These are phyloP conservation scores for Araneus ventricosus DNA, from an alignment of 1,140 invertebrate genomes.

Conservation along the genomic window DNA sequence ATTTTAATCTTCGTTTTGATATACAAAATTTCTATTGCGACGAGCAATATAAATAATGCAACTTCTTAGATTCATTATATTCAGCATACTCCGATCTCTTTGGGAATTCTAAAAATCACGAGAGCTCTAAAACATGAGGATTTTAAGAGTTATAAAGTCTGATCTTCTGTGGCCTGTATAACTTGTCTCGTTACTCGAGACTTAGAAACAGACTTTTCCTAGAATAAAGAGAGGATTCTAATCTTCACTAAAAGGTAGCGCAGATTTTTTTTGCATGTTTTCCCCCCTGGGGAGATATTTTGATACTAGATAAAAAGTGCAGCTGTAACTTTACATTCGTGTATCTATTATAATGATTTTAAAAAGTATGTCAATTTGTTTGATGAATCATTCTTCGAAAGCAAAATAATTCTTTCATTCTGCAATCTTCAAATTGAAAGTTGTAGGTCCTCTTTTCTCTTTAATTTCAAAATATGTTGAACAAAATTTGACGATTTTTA, in stretches of 20 bases:
- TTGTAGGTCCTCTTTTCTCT: too few relatives aligned
- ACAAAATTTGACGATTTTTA: too few relatives aligned
- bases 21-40: too few relatives aligned
- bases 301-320: background rate
- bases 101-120: background rate
- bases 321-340: background rate
- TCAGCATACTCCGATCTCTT: background rate
- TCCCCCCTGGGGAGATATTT: background rate
- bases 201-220: background rate
- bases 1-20: too few relatives aligned
- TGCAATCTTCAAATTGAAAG: too few relatives aligned
- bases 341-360: background rate
- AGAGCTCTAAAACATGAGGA: background rate
- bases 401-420: too few relatives aligned
- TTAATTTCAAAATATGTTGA: too few relatives aligned
- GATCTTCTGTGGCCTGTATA: background rate
- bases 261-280: background rate
- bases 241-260: background rate
- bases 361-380: background rate
- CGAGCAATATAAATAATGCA: too few relatives aligned
- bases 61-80: too few relatives aligned
- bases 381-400: too few relatives aligned
- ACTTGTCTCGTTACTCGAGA: background rate
- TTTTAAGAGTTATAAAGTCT: background rate
- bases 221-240: background rate